These are phyloP conservation scores for Calyptommatus sinebrachiatus DNA, from an alignment of 2,113 vertebrate species.

Conservation along the genomic window DNA sequence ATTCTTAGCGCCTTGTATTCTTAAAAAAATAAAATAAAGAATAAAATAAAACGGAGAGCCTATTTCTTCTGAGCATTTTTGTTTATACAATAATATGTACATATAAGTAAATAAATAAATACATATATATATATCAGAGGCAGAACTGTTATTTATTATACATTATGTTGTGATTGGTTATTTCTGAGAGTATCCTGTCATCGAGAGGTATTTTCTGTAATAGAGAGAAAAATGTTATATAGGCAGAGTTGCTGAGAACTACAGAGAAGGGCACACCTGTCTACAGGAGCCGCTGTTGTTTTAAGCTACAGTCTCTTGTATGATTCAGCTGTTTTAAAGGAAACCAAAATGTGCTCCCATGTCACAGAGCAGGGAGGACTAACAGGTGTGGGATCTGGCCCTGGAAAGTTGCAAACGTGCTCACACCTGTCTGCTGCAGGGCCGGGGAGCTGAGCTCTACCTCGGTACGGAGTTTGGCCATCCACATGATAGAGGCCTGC, in stretches of 20 bases:
- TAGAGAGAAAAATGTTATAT: constrained; percentile 29
- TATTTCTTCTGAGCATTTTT: constrained; percentile 63
- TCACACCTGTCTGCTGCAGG: no score
- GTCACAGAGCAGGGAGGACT: neutral
- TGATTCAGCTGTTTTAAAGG: constrained; percentile 40
- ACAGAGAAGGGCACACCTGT: neutral
- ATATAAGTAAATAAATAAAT: constrained; percentile 60
- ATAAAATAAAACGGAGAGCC: constrained; percentile 62
- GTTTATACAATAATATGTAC: constrained; percentile 60
- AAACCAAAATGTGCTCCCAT: constrained; percentile 28
- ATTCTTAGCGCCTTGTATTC: constrained; percentile 63
- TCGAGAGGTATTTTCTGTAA: constrained; percentile 11
- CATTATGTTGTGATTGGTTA: constrained; percentile 52
- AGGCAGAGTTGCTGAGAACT: constrained; percentile 42
- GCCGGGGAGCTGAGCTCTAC: no score
- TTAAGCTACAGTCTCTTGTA: constrained; percentile 37
- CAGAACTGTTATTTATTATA: constrained; percentile 73
- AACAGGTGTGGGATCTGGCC: no score
- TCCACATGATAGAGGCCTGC: no score
- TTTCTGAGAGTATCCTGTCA: constrained; percentile 63
- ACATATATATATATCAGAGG: constrained; percentile 65
- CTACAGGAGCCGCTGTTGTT: constrained; percentile 23
- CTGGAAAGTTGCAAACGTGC: no score
- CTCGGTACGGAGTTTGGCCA: no score
- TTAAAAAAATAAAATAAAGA: constrained; percentile 45